A percentile compares a stretch with the other conserved stretches of the same genome.
Evolutionary conservation across 2,888 invertebrate genomes (phyloP).

Genomic region (Esperia sulphurella): DNA sequence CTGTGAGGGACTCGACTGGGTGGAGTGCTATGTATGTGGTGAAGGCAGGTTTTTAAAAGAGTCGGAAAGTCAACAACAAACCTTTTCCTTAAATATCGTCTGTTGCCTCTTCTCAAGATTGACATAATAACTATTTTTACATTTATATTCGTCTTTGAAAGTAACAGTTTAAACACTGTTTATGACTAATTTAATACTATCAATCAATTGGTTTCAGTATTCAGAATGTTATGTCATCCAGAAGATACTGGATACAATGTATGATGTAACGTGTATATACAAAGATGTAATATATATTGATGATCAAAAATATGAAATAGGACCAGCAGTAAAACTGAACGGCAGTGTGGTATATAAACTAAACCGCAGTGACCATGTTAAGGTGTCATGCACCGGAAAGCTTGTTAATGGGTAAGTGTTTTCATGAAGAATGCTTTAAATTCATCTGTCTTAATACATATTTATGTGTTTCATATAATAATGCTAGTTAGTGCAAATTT

Average conservation of each 20-base stretch:
- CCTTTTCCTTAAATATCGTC: too few species aligned
- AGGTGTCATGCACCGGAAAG: constrained; percentile 79
- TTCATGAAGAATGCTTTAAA: too few species aligned
- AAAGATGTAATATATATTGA: constrained; percentile 33
- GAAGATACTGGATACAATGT: constrained; percentile 22
- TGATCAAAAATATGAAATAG: constrained; percentile 22
- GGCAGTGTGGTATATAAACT: constrained; percentile 81
- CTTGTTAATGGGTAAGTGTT: constrained; percentile 16
- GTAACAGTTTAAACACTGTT: not conserved
- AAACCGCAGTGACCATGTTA: constrained; percentile 83
- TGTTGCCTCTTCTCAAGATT: not conserved
- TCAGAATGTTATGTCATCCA: constrained; percentile 21
- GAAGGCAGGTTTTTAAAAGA: too few species aligned
- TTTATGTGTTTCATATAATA: too few species aligned
- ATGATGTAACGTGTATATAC: constrained; percentile 28
- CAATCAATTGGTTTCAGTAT: constrained; percentile 15
- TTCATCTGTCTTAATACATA: too few species aligned
- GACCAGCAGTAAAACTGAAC: constrained; percentile 36
- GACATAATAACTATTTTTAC: too few species aligned
- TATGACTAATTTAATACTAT: not conserved
- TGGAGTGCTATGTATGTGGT: constrained; percentile 25
- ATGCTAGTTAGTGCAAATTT: too few species aligned
- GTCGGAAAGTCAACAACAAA: too few species aligned
- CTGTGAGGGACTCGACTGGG: constrained; percentile 26
- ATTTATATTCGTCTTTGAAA: not conserved